Base-by-base conservation (phyloP, 2,888 invertebrate species). In the Julus scanicus region DNA sequence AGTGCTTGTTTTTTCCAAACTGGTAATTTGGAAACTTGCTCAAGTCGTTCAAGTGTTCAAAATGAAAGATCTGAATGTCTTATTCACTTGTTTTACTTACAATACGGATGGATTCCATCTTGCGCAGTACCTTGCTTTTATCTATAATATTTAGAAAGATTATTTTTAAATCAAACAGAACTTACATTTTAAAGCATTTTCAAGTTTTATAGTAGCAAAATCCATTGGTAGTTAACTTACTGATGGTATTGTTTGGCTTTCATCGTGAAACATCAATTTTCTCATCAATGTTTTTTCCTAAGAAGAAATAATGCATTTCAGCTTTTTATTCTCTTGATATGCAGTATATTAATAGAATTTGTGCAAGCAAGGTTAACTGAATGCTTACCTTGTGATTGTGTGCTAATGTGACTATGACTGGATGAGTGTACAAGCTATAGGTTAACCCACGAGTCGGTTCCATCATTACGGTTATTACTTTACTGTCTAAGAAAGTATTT, bases 251-350 rank as follows among this genome's bases (percentile, higher is more conserved):
- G 84, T 44, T 84, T 48, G 40, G 20, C 49, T 88, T 84, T 88
- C 88, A 84, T 88, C 84, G 37, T 88, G 88, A 49, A 88, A 88
- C 37, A 88, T 1, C 48, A 88, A 29, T 49, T 88, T 88, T 37
- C 88, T 88, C 20, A 6, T 87, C 8, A 84, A 13, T 29, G 40
- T 44, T 83, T n/a, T 13, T 49, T 88, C 87, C 87, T 87, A 17
- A 49, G 83, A 6, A 63, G 17, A 80, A 40, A 87, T 39, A 17
- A 17, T n/a, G n/a, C 37, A 6, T 71, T 6, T 87, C 13, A 80
- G 17, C n/a, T 37, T 15, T 1, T 4, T 40, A 48, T 49, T 17
- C 17, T 44, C 6, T 44, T 44, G 44, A n/a, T n/a, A n/a, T n/a
- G n/a, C n/a, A n/a, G n/a, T n/a, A n/a, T n/a, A n/a, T n/a, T n/a